A percentile compares a stretch with the other conserved stretches of the same genome.
phyloP scores from a whole-genome alignment of 2,113 vertebrate genomes.

The Chionodraco myersi region DNA sequence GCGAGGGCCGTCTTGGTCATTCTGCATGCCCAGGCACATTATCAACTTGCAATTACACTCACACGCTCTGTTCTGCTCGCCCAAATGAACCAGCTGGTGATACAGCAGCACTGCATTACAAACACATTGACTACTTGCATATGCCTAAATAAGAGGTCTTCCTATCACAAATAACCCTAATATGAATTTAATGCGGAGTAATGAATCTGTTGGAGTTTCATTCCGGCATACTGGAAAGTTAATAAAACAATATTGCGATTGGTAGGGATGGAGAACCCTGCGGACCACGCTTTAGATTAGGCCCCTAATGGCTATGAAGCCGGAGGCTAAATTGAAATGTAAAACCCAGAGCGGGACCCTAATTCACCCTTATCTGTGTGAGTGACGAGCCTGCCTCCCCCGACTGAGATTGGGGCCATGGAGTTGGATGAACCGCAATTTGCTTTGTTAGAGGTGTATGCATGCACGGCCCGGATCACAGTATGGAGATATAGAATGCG shows the following conservation, averaged over 20 bases:
- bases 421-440: slow-evolving; percentile 82
- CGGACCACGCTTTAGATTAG: slow-evolving; percentile 91
- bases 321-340: slow-evolving; percentile 90
- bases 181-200: slow-evolving; percentile 94
- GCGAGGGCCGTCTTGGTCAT: slow-evolving; percentile 64
- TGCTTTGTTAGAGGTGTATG: slow-evolving; percentile 83
- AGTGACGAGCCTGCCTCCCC: slow-evolving; percentile 79
- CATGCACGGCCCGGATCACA: slow-evolving; percentile 67
- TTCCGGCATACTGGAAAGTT: slow-evolving; percentile 90
- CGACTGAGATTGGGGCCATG: slow-evolving; percentile 82
- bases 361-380: slow-evolving; percentile 90
- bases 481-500: slow-evolving; percentile 74
- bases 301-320: slow-evolving; percentile 93
- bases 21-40: slow-evolving; percentile 75
- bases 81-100: slow-evolving; percentile 74
- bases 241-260: slow-evolving; percentile 80
- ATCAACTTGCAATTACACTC: slow-evolving; percentile 77
- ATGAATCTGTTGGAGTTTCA: slow-evolving; percentile 87
- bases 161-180: slow-evolving; percentile 93
- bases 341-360: slow-evolving; percentile 90
- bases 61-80: slow-evolving; percentile 46
- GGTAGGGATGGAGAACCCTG: slow-evolving; percentile 71
- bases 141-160: slow-evolving; percentile 89
- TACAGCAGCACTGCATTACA: slow-evolving; percentile 78
- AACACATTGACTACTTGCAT: slow-evolving; percentile 85